Evolutionary conservation across 2,888 invertebrate genomes (phyloP).

Genomic region (Anoplius nigerrimus): DNA sequence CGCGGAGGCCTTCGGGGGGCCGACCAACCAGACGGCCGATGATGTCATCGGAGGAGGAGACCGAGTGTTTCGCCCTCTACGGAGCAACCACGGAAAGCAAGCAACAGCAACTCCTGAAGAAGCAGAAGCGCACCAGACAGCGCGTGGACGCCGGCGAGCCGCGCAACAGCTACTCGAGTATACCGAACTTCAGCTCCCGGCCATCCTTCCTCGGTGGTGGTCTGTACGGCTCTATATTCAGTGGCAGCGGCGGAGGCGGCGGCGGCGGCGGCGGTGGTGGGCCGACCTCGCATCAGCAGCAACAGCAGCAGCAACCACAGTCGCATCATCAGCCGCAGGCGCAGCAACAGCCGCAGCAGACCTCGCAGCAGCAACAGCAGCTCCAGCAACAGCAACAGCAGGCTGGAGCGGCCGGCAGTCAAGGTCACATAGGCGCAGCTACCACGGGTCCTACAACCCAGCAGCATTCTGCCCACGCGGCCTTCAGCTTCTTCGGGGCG

Average conservation of each 20-base stretch:
- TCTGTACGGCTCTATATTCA: conserved; percentile 91
- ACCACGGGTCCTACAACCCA: conserved; percentile 76
- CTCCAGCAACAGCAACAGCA: conserved; percentile 80
- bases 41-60: conserved; percentile 98
- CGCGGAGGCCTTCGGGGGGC: conserved; percentile 88
- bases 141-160: conserved; percentile 97
- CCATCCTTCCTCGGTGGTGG: conserved; percentile 90
- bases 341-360: conserved; percentile 50
- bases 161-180: conserved; percentile 92
- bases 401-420: conserved; percentile 68
- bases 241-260: conserved; percentile 83
- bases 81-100: conserved; percentile 81
- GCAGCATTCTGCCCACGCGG: conserved; percentile 79
- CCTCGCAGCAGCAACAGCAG: conserved; percentile 76
- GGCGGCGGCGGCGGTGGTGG: too few relatives aligned
- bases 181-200: conserved; percentile 85
- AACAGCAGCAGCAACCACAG: conserved; percentile 53
- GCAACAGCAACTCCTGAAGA: conserved; percentile 86
- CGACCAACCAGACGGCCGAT: conserved; percentile 84
- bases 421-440: conserved; percentile 75
- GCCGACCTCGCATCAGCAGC: conserved; percentile 64
- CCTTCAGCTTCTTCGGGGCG: conserved; percentile 87
- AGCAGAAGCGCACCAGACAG: conserved; percentile 95
- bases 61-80: conserved; percentile 94
- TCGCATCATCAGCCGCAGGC: conserved; percentile 52